phyloP scores from a whole-genome alignment of 2,888 invertebrate genomes.

The Macaria notata region DNA sequence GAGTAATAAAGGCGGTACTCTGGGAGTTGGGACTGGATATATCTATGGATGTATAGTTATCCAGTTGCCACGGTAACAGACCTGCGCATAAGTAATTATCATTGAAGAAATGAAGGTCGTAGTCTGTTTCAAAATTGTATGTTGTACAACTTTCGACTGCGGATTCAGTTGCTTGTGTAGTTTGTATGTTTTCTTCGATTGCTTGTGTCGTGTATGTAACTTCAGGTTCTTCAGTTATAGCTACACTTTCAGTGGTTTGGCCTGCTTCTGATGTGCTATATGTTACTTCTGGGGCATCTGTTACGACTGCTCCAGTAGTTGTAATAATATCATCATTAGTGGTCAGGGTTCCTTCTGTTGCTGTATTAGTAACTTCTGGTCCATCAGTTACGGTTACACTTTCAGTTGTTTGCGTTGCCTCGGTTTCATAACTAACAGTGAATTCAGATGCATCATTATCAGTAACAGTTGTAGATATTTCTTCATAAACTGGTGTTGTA shows the following conservation, averaged over 20 bases:
- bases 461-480: too few species aligned
- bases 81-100: slow-evolving; percentile 39
- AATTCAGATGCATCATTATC: too few species aligned
- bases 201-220: background rate
- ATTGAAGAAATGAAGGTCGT: slow-evolving; percentile 38
- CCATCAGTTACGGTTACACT: too few species aligned
- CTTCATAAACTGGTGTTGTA: background rate
- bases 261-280: too few species aligned
- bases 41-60: slow-evolving; percentile 39
- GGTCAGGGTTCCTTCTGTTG: background rate
- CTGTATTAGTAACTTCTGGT: background rate
- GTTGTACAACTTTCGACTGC: slow-evolving; percentile 38
- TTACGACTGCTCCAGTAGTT: slow-evolving; percentile 14
- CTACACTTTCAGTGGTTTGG: too few species aligned
- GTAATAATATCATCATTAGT: background rate
- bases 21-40: slow-evolving; percentile 38
- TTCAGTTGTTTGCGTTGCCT: background rate
- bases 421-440: background rate
- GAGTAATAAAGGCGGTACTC: slow-evolving; percentile 44
- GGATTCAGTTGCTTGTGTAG: background rate
- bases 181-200: background rate
- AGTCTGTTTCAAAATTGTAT: slow-evolving; percentile 45
- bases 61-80: slow-evolving; percentile 42
- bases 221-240: too few species aligned
- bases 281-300: background rate